Evolutionary conservation across 37 sponge, comb jelly and placozoan genomes (phyloP), one percentile per base, ranked within the genome.

Genomic region (Haliclona indistincta): DNA sequence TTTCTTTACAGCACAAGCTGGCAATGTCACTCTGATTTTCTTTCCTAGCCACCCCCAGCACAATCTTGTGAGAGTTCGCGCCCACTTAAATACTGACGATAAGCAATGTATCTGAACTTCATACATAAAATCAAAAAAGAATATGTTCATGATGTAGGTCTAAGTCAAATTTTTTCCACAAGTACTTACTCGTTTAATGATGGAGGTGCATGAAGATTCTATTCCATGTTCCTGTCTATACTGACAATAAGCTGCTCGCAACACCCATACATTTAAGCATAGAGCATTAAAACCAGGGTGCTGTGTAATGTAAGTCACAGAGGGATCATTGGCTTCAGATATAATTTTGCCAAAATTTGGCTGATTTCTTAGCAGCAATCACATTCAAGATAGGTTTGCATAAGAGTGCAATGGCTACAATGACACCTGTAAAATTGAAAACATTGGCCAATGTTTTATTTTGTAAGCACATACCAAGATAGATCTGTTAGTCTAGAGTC

Each of bases 41-140:
- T 38, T 64, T 34, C 74, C 74, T 51, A 56, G 74, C 74, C 74
- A 73, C 36, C 74, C 74, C 74, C 54, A 22, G 38, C 75, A 74
- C 75, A 39, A 77, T 19, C 78, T 63, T 20, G 78, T 60, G 56
- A 65, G 68, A n/a, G n/a, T n/a, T n/a, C n/a, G n/a, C n/a, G n/a
- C n/a, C n/a, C n/a, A 8, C 49, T 47, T 13, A 47, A 8, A 17
- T 17, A 13, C 56, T 77, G 78, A 1, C 78, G 39, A 77, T 77
- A 77, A 20, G 78, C 78, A 2, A 43, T 76, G 26, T 47, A 8
- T 25, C 70, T 17, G 43, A 35, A 28, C n/a, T 38, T 29, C 55
- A 41, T 61, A 51, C 17, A 47, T 47, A 17, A 47, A 47, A n/a
- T n/a, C n/a, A n/a, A n/a, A n/a, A n/a, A n/a, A n/a, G n/a, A n/a